Percentiles rank a stretch among this genome's conserved stretches.
These are phyloP conservation scores for Cataglyphis albicans DNA, from an alignment of 2,888 invertebrate genomes.

Conservation along the genomic window DNA sequence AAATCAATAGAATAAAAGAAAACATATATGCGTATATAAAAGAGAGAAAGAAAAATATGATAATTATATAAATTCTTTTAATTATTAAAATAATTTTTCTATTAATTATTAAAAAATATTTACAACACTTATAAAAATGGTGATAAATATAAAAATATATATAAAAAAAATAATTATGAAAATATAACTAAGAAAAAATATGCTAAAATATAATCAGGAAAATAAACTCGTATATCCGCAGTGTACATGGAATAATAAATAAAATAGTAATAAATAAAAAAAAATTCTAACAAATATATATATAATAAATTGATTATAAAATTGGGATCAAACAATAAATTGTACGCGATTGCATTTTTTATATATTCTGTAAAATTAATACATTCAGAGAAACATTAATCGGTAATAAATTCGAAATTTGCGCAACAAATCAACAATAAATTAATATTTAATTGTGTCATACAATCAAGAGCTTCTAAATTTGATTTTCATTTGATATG, in stretches of 20 bases:
- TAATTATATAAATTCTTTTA: neutral
- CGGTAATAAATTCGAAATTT: neutral
- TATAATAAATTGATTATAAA: conserved; percentile 9
- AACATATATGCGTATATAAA: neutral
- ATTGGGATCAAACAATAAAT: neutral
- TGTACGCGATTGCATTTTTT: neutral
- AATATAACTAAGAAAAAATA: neutral
- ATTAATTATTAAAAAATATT: neutral
- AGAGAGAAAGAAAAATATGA: conserved; percentile 3
- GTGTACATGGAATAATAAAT: neutral
- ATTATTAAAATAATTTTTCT: neutral
- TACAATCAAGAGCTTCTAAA: neutral
- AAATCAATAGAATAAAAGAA: neutral
- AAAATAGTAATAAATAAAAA: too few species aligned
- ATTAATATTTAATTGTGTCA: neutral
- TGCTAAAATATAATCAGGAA: neutral
- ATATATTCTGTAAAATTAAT: neutral
- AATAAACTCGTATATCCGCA: neutral
- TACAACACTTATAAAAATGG: neutral
- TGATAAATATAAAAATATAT: neutral
- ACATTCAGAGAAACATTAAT: neutral
- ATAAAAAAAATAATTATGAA: neutral
- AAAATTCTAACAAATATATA: neutral
- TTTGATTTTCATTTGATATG: neutral
- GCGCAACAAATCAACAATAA: neutral